Evolutionary conservation across 2,113 vertebrate genomes (phyloP).

Genomic region (Galemys pyrenaicus): DNA sequence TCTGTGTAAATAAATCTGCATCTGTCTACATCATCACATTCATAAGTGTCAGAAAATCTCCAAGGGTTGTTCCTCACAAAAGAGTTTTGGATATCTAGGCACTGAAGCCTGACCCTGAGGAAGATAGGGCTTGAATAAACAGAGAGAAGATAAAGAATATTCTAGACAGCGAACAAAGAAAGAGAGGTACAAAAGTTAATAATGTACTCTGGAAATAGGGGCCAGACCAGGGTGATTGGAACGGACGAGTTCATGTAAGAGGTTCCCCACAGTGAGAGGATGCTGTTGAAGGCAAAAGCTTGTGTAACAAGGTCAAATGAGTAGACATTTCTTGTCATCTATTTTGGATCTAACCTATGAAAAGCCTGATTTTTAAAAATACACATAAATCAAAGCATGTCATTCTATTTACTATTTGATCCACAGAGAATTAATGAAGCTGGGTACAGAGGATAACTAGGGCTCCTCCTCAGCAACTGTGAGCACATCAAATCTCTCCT

Average conservation of each 20-base stretch:
- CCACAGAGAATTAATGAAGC: neutral
- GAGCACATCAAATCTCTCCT: neutral
- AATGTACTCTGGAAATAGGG: neutral
- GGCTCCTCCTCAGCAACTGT: neutral
- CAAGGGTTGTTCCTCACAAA: neutral
- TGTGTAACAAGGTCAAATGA: neutral
- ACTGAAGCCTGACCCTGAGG: neutral
- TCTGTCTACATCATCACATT: neutral
- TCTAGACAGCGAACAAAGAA: neutral
- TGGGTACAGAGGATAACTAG: neutral
- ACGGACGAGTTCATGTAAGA: neutral
- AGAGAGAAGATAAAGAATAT: neutral
- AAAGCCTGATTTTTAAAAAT: slow-evolving; percentile 28
- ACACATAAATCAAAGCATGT: neutral
- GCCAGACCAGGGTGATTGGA: neutral
- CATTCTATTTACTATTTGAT: slow-evolving; percentile 40
- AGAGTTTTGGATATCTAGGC: neutral
- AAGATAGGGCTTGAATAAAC: neutral
- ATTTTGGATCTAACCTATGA: slow-evolving; percentile 30
- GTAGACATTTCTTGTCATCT: neutral
- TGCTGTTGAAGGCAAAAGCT: neutral
- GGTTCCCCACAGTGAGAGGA: neutral
- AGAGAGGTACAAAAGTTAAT: neutral
- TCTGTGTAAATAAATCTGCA: neutral
- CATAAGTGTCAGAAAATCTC: neutral